phyloP scores from a whole-genome alignment of 2,113 vertebrate species.

The Oryzias javanicus region DNA sequence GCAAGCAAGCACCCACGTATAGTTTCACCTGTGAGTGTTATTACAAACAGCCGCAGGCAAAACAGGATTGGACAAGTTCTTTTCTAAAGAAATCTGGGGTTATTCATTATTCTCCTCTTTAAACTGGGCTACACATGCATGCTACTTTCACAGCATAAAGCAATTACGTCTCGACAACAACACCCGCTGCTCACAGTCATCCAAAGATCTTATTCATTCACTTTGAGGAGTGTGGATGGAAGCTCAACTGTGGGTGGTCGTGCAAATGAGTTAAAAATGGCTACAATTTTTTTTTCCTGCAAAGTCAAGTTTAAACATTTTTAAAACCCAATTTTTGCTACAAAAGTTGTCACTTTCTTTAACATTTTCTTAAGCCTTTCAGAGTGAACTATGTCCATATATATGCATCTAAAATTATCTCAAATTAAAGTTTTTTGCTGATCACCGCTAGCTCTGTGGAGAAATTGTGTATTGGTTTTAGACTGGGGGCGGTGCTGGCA shows the following conservation, averaged over 20 bases:
- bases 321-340: too few species aligned
- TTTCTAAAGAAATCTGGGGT: constrained; percentile 1
- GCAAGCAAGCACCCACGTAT: constrained; percentile 4
- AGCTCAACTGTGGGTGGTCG: background rate
- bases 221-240: background rate
- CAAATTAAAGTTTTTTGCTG: too few species aligned
- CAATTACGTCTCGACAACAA: constrained; percentile 26
- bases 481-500: too few species aligned
- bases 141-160: constrained; percentile 7
- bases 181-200: background rate
- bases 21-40: background rate
- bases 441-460: too few species aligned
- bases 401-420: too few species aligned
- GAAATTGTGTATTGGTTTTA: too few species aligned
- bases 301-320: too few species aligned
- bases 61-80: constrained; percentile 34
- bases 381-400: too few species aligned
- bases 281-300: background rate
- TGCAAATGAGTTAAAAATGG: background rate
- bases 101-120: constrained; percentile 9
- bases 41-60: constrained; percentile 19
- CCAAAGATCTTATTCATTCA: constrained; percentile 36
- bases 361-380: too few species aligned
- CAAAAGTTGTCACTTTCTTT: too few species aligned
- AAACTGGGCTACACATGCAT: constrained; percentile 26